A percentile compares a stretch with the other conserved stretches of the same genome.
Conservation (phyloP, 2,888 invertebrate species). For the Harpagoxenus sublaevis region DNA sequence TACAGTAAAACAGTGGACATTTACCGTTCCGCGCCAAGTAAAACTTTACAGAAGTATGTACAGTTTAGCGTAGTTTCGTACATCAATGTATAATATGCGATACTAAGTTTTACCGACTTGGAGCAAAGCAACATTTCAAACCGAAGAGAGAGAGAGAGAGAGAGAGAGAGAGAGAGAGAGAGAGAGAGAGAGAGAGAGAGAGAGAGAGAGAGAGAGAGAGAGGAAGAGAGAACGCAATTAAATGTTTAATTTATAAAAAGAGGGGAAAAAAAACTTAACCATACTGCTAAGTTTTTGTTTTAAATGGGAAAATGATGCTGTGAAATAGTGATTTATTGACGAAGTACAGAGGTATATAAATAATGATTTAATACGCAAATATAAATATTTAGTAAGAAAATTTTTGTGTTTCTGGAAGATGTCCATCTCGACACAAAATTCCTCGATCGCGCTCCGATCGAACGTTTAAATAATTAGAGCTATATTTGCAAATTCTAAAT, state of each 20-base stretch:
- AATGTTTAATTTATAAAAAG: conserved; percentile 54
- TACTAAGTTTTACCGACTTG: conserved; percentile 42
- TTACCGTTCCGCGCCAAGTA: conserved; percentile 26
- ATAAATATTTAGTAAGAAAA: conserved; percentile 83
- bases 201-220: not conserved
- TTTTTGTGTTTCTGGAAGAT: conserved; percentile 34
- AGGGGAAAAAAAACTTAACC: conserved; percentile 61
- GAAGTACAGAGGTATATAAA: conserved; percentile 80
- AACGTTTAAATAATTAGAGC: conserved; percentile 45
- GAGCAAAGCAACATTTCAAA: conserved; percentile 50
- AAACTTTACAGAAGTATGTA: conserved; percentile 35
- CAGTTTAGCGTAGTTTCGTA: conserved; percentile 57
- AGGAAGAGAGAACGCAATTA: conserved; percentile 42
- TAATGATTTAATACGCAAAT: conserved; percentile 82
- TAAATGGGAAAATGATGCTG: conserved; percentile 83
- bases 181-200: conserved; percentile 2
- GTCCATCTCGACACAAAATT: conserved; percentile 43
- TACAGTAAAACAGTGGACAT: conserved; percentile 49
- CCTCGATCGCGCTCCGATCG: conserved; percentile 31
- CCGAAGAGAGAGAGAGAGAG: not conserved
- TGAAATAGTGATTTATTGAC: conserved; percentile 84
- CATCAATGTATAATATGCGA: conserved; percentile 52
- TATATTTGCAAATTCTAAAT: conserved; percentile 55
- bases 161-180: not conserved
- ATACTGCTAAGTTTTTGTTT: conserved; percentile 76